phyloP scores from a whole-genome alignment of 1,140 invertebrate genomes.

The Drosophila orena region DNA sequence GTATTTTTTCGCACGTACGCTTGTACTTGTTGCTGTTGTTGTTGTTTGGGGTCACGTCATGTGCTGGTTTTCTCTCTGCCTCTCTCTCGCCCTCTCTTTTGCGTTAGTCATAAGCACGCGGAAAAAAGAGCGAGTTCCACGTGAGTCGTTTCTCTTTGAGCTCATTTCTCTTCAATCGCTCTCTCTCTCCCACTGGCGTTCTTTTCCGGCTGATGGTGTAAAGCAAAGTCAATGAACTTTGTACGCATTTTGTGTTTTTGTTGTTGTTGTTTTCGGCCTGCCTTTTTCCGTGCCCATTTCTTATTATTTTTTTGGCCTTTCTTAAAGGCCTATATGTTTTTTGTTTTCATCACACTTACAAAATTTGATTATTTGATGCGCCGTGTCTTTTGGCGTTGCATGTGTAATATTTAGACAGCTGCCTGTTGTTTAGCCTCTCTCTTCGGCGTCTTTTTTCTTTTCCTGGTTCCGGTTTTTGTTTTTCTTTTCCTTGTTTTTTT shows the following conservation, averaged over 20 bases:
- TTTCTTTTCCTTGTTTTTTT: conserved; percentile 7
- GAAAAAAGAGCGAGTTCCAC: neutral
- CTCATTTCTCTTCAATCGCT: neutral
- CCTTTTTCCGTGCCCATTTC: conserved; percentile 54
- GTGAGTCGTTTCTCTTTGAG: conserved; percentile 3
- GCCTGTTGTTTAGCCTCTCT: conserved; percentile 27
- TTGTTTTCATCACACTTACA: conserved; percentile 70
- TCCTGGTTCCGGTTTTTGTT: conserved; percentile 17
- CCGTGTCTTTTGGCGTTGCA: conserved; percentile 26
- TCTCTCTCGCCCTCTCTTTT: conserved; percentile 1
- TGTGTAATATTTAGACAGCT: conserved; percentile 78
- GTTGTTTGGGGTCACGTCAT: conserved; percentile 78
- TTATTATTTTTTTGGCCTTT: conserved; percentile 46
- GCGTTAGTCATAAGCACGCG: conserved; percentile 56
- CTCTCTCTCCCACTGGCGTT: neutral
- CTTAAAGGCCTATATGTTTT: conserved; percentile 51
- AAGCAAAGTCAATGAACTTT: conserved; percentile 82
- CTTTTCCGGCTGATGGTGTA: conserved; percentile 44
- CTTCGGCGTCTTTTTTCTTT: neutral
- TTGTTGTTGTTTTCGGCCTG: conserved; percentile 44
- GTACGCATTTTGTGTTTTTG: conserved; percentile 71
- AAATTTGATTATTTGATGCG: conserved; percentile 27
- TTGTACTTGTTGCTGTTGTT: conserved; percentile 81
- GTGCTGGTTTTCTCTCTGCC: conserved; percentile 7
- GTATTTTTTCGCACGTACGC: conserved; percentile 70